phyloP scores from a whole-genome alignment of 2,113 vertebrate species.

The Cettia cetti region DNA sequence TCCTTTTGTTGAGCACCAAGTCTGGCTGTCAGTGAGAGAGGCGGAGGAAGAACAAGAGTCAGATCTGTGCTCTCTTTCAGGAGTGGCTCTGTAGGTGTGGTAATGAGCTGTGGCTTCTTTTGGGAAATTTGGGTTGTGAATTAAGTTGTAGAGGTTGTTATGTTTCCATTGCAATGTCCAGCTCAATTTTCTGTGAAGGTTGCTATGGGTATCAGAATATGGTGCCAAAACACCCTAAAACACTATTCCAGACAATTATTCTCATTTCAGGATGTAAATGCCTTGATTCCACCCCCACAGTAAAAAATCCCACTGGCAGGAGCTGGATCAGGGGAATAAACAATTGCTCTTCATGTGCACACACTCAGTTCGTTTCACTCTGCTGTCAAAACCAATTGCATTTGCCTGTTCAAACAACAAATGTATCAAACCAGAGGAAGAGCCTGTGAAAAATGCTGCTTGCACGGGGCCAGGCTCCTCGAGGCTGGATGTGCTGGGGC shows the following conservation, averaged over 20 bases:
- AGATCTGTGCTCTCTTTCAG: not conserved
- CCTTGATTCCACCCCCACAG: not conserved
- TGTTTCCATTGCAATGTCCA: slow-evolving; percentile 13
- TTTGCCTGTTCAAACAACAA: not conserved
- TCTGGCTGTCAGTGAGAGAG: not conserved
- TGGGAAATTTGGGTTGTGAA: not conserved
- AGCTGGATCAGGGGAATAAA: not conserved
- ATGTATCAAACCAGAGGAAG: not conserved
- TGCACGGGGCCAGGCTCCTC: not conserved
- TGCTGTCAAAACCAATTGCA: not conserved
- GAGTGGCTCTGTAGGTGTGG: not conserved
- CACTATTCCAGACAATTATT: not conserved
- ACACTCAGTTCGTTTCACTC: not conserved
- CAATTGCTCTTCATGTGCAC: not conserved
- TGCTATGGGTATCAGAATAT: not conserved
- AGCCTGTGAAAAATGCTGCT: not conserved
- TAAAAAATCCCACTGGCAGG: not conserved
- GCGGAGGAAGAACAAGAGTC: not conserved
- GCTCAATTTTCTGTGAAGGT: not conserved
- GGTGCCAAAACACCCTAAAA: slow-evolving; percentile 4
- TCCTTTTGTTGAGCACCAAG: not conserved
- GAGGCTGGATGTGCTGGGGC: not conserved
- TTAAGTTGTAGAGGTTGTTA: not conserved
- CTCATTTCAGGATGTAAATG: not conserved
- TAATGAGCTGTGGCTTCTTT: slow-evolving; percentile 1